Evolutionary conservation across 1,140 invertebrate species (phyloP).

Genomic region (Latrodectus geometricus): DNA sequence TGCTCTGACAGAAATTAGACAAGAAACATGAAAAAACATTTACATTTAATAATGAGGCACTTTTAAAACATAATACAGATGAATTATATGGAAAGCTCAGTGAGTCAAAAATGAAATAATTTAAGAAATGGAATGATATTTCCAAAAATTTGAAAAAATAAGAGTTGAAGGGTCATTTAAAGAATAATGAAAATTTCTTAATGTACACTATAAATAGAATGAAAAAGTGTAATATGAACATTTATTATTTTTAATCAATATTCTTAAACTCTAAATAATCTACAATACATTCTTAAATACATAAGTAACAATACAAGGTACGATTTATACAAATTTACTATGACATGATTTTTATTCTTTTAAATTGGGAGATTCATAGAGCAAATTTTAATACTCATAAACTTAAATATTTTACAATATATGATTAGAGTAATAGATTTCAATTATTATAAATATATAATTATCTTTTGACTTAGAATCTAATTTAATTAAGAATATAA

Average conservation of each 20-base stretch:
- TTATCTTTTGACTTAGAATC: too few relatives aligned
- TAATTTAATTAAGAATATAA: too few relatives aligned
- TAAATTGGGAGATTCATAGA: background rate
- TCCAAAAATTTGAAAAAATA: background rate
- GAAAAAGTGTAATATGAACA: slow-evolving; percentile 12
- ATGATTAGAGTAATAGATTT: too few relatives aligned
- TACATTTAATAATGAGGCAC: background rate
- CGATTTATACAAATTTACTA: background rate
- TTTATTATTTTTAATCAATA: slow-evolving; percentile 4
- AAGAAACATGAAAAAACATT: background rate
- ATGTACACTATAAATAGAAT: slow-evolving; percentile 14
- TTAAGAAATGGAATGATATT: background rate
- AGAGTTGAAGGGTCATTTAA: background rate
- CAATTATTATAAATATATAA: too few relatives aligned
- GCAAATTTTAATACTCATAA: background rate
- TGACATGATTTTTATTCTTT: background rate
- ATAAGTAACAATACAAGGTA: background rate
- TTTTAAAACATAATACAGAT: background rate
- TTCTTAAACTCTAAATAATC: background rate
- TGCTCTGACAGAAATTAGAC: too few relatives aligned
- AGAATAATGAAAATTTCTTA: background rate
- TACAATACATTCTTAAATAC: background rate
- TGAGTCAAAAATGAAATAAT: background rate
- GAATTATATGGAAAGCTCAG: background rate
- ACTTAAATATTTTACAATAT: background rate